Conservation (phyloP, 2,113 vertebrate genomes). For the Apaloderma vittatum region DNA sequence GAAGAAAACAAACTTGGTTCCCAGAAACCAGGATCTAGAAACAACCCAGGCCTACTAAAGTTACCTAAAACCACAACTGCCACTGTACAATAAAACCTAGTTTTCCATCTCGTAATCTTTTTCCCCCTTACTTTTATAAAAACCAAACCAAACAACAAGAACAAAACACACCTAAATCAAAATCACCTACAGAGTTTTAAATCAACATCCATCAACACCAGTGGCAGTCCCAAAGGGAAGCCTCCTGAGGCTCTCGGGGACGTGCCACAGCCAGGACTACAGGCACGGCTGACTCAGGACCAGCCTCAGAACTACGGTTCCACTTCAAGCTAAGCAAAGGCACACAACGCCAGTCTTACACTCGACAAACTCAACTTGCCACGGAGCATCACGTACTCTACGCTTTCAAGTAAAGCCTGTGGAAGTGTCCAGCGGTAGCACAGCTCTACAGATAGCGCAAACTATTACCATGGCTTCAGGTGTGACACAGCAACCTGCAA, state of each 20-base stretch:
- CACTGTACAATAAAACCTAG: not conserved
- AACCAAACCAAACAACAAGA: not conserved
- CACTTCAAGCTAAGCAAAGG: not conserved
- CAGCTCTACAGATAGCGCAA: not conserved
- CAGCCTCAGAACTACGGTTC: not conserved
- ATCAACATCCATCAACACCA: not conserved
- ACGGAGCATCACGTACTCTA: rapidly evolving
- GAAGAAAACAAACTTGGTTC: not conserved
- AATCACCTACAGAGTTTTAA: not conserved
- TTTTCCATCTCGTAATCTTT: not conserved
- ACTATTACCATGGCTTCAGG: rapidly evolving
- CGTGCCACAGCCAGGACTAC: not conserved
- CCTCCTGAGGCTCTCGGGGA: not conserved
- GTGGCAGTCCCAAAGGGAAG: not conserved
- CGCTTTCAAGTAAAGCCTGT: not conserved
- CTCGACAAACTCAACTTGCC: not conserved
- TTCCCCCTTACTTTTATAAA: not conserved
- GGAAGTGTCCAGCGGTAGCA: rapidly evolving
- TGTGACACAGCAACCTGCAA: not conserved
- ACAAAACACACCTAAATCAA: not conserved
- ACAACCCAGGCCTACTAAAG: not conserved
- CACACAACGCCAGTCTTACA: not conserved
- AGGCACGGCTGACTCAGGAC: not conserved
- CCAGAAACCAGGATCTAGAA: not conserved
- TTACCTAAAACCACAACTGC: not conserved